phyloP scores from a whole-genome alignment of 1,140 invertebrate genomes.

The Tetramorium parvispinum region DNA sequence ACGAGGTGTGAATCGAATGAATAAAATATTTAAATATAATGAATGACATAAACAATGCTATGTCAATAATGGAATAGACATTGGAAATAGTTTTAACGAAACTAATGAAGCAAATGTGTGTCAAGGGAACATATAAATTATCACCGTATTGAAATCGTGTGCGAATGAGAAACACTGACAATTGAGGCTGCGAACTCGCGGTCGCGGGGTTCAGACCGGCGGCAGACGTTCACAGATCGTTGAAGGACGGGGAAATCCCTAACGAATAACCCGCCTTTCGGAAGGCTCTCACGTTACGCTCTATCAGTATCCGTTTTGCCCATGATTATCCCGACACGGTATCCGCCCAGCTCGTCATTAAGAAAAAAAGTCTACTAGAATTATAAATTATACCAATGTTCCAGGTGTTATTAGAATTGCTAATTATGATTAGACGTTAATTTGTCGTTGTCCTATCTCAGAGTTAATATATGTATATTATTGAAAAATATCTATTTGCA shows the following conservation, averaged over 20 bases:
- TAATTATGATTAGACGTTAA: neutral
- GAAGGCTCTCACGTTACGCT: conserved; percentile 26
- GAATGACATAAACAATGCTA: neutral
- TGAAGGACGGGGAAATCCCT: conserved; percentile 79
- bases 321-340: conserved; percentile 23
- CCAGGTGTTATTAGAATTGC: neutral
- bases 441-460: neutral
- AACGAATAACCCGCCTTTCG: conserved; percentile 28
- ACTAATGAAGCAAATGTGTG: neutral
- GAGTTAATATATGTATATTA: neutral
- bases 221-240: conserved; percentile 68
- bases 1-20: neutral
- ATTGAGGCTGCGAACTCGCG: conserved; percentile 35
- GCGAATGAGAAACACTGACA: conserved; percentile 63
- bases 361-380: neutral
- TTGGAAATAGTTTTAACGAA: neutral
- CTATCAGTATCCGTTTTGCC: conserved; percentile 28
- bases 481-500: neutral
- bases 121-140: neutral
- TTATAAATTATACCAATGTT: neutral
- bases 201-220: conserved; percentile 55
- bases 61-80: neutral
- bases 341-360: neutral
- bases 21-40: neutral
- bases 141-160: no score